Evolutionary conservation across 2,888 invertebrate genomes (phyloP).

Genomic region (Chrysomela aeneicollis): DNA sequence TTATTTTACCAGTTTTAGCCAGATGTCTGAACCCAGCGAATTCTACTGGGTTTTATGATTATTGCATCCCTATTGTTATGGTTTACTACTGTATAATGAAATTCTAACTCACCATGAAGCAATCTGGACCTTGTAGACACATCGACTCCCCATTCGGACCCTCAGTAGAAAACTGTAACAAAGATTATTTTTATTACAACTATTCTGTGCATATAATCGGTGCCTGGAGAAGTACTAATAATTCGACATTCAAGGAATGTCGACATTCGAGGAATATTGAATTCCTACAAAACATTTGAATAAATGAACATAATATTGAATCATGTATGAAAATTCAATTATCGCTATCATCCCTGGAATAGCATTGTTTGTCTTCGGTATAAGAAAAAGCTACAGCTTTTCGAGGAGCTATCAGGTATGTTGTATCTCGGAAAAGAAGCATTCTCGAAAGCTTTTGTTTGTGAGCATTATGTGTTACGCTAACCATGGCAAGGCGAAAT

Average conservation of each 20-base stretch:
- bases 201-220: too few relatives aligned
- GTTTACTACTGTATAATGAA: too few relatives aligned
- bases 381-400: slow-evolving; percentile 23
- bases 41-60: not conserved
- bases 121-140: slow-evolving; percentile 75
- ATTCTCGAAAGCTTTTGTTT: slow-evolving; percentile 48
- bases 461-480: slow-evolving; percentile 48
- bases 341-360: too few relatives aligned
- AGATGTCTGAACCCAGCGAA: not conserved
- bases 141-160: slow-evolving; percentile 71
- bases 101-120: slow-evolving; percentile 72
- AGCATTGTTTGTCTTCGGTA: slow-evolving; percentile 41
- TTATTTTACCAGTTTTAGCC: not conserved
- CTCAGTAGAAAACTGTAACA: slow-evolving; percentile 71
- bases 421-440: slow-evolving; percentile 40
- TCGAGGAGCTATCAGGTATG: slow-evolving; percentile 17
- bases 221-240: too few relatives aligned
- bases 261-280: too few relatives aligned
- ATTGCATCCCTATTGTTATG: too few relatives aligned
- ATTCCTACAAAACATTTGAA: too few relatives aligned
- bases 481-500: slow-evolving; percentile 43
- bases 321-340: too few relatives aligned
- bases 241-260: too few relatives aligned
- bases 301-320: too few relatives aligned
- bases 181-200: too few relatives aligned